Evolutionary conservation across 2,888 invertebrate genomes (phyloP).

Genomic region (Epinotia brunnichana): DNA sequence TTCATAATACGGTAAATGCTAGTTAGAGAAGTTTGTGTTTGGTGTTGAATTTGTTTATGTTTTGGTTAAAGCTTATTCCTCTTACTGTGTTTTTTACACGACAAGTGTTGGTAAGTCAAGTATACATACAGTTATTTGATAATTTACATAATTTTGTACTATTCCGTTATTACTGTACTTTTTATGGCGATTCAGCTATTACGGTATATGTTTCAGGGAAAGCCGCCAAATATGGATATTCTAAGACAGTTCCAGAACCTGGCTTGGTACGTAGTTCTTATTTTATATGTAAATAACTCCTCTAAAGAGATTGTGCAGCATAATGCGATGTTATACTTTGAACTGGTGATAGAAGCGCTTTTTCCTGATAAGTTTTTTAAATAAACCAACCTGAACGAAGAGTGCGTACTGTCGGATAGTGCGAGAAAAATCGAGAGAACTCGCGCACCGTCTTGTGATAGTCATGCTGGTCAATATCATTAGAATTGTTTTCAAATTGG

Average conservation of each 20-base stretch:
- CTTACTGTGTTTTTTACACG: conserved; percentile 26
- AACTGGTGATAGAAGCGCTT: neutral
- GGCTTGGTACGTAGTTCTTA: conserved; percentile 60
- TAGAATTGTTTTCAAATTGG: too few species aligned
- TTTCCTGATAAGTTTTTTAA: neutral
- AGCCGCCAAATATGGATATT: conserved; percentile 61
- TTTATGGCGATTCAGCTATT: conserved; percentile 37
- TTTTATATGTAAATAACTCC: conserved; percentile 16
- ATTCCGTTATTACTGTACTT: conserved; percentile 40
- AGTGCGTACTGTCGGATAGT: too few species aligned
- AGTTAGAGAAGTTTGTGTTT: conserved; percentile 2
- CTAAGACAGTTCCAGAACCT: conserved; percentile 65
- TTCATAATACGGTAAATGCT: conserved; percentile 15
- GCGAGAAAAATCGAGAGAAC: too few species aligned
- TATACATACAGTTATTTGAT: conserved; percentile 34
- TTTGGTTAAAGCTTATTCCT: conserved; percentile 37
- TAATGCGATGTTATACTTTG: neutral
- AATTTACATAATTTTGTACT: conserved; percentile 39
- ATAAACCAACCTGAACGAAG: neutral
- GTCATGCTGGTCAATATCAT: too few species aligned
- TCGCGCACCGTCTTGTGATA: too few species aligned
- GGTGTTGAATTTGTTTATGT: conserved; percentile 19
- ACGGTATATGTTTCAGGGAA: conserved; percentile 53
- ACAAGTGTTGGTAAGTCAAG: conserved; percentile 36
- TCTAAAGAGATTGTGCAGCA: neutral